phyloP scores from a whole-genome alignment of 2,797 vertebrate genomes.

The Spheniscus humboldti region DNA sequence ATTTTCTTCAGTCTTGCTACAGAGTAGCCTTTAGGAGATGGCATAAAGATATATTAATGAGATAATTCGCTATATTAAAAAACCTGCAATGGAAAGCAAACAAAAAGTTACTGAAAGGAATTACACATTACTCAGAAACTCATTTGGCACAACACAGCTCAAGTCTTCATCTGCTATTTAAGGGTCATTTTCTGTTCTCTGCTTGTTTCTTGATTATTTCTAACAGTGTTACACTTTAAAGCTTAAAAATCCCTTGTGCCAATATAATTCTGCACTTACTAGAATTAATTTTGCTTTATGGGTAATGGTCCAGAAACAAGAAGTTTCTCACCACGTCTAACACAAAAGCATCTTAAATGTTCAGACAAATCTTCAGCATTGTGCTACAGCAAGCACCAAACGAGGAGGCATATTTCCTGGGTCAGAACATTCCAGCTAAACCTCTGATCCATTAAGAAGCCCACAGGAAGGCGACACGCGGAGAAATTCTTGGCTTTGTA shows the following conservation, averaged over 20 bases:
- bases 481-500: constrained; percentile 32
- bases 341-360: neutral
- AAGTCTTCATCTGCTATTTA: neutral
- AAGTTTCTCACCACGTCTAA: neutral
- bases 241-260: neutral
- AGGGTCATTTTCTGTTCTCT: neutral
- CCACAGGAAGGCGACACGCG: neutral
- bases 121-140: neutral
- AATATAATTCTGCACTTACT: neutral
- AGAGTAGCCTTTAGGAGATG: neutral
- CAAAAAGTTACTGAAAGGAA: neutral
- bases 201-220: neutral
- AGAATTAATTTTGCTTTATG: constrained; percentile 3
- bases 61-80: neutral
- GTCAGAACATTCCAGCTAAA: constrained; percentile 36
- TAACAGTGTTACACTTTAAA: neutral
- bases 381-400: neutral
- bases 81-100: neutral
- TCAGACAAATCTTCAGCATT: neutral
- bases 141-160: neutral
- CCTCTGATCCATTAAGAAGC: neutral
- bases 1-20: neutral
- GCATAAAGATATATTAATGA: neutral
- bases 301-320: neutral
- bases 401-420: neutral